Percentiles rank a stretch among this genome's conserved stretches.
phyloP scores from a whole-genome alignment of 1,140 invertebrate species.

The Tetraneura akinire region DNA sequence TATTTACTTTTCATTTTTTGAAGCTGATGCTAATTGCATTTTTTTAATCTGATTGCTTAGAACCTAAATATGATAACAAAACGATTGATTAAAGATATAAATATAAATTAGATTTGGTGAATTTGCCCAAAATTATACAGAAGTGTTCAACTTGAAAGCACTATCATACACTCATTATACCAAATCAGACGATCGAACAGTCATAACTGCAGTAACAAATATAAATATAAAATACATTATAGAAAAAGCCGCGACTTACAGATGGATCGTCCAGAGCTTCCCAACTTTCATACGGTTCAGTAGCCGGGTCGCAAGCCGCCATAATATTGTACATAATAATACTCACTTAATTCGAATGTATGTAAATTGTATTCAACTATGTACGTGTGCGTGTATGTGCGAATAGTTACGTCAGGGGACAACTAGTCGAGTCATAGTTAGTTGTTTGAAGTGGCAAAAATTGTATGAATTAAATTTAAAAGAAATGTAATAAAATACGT shows the following conservation, averaged over 20 bases:
- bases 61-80: slow-evolving; percentile 1
- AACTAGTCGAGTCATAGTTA: background rate
- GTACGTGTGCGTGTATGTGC: background rate
- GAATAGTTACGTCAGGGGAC: background rate
- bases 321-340: slow-evolving; percentile 47
- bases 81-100: too few relatives aligned
- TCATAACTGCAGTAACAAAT: background rate
- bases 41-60: slow-evolving; percentile 42
- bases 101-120: background rate
- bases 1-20: slow-evolving; percentile 41
- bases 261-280: slow-evolving; percentile 46
- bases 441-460: background rate
- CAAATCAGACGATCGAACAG: background rate
- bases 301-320: slow-evolving; percentile 34
- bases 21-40: slow-evolving; percentile 35
- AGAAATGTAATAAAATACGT: background rate
- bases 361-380: too few relatives aligned
- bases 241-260: slow-evolving; percentile 8
- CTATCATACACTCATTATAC: background rate
- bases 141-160: too few relatives aligned
- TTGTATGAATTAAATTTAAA: background rate
- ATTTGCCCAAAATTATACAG: background rate
- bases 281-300: slow-evolving; percentile 47
- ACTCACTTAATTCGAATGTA: background rate
- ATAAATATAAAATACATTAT: background rate